Percentiles rank a stretch among this genome's conserved stretches.
Evolutionary conservation across 1,140 invertebrate genomes (phyloP).

Genomic region (Papilio glaucus): DNA sequence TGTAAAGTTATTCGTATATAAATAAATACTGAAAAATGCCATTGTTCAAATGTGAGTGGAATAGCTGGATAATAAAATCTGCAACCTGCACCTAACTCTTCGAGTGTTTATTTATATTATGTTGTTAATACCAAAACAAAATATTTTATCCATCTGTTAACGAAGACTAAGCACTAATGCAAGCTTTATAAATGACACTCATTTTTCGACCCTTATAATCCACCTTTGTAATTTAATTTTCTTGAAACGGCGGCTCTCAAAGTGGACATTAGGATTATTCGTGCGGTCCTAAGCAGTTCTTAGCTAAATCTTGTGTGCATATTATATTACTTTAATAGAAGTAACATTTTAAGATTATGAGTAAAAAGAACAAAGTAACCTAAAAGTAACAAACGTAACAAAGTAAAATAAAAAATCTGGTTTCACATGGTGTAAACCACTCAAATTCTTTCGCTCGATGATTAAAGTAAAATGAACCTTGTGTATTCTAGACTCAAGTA

Average conservation of each 20-base stretch:
- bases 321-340: slow-evolving; percentile 16
- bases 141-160: slow-evolving; percentile 4
- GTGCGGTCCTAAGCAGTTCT: not conserved
- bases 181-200: slow-evolving; percentile 20
- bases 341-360: not conserved
- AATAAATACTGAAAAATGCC: too few relatives aligned
- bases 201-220: slow-evolving; percentile 30
- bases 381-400: not conserved
- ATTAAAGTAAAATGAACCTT: too few relatives aligned
- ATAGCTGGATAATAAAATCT: too few relatives aligned
- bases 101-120: not conserved
- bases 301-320: slow-evolving; percentile 8
- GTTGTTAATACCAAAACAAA: not conserved
- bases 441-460: too few relatives aligned
- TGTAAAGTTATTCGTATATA: too few relatives aligned
- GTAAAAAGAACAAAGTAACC: not conserved
- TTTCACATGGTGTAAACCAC: too few relatives aligned
- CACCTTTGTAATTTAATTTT: slow-evolving; percentile 32
- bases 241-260: not conserved
- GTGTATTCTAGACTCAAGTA: too few relatives aligned
- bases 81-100: too few relatives aligned
- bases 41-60: too few relatives aligned
- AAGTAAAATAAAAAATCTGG: too few relatives aligned
- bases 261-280: slow-evolving; percentile 27
- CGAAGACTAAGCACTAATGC: slow-evolving; percentile 18